Evolutionary conservation across 2,888 invertebrate genomes (phyloP).

Genomic region (Thysanoteuthis rhombus): DNA sequence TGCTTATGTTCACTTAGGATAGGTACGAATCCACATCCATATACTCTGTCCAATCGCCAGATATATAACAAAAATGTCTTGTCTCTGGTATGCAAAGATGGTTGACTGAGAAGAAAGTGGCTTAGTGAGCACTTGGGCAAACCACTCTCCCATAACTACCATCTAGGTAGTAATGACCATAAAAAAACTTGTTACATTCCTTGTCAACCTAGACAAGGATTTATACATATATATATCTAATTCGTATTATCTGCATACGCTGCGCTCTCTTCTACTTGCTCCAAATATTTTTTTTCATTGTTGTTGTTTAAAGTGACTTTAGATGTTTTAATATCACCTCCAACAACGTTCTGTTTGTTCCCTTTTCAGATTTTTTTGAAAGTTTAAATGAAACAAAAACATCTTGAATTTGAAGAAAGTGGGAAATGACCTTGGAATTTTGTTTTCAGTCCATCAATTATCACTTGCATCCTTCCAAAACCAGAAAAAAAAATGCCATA

Average conservation of each 20-base stretch:
- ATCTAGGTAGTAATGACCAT: too few species aligned
- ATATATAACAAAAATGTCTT: too few species aligned
- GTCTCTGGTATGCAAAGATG: too few species aligned
- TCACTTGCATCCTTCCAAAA: not conserved
- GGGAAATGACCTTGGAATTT: not conserved
- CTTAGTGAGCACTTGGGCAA: too few species aligned
- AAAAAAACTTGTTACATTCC: too few species aligned
- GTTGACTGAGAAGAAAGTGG: too few species aligned
- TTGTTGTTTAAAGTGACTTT: not conserved
- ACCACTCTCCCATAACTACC: too few species aligned
- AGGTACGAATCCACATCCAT: too few species aligned
- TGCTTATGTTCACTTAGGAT: too few species aligned
- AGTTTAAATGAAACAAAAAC: not conserved
- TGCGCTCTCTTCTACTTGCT: not conserved
- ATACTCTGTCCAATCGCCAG: too few species aligned
- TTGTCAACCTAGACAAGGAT: too few species aligned
- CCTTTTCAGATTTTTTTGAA: not conserved
- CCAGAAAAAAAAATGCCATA: not conserved
- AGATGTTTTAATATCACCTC: not conserved
- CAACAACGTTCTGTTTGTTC: not conserved
- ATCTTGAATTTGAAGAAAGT: not conserved
- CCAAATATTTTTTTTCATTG: not conserved
- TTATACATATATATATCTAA: not conserved
- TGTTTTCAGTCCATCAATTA: not conserved
- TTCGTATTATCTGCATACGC: not conserved